Base-by-base conservation (phyloP, 2,797 vertebrate genomes). In the Sebastes flavidus region DNA sequence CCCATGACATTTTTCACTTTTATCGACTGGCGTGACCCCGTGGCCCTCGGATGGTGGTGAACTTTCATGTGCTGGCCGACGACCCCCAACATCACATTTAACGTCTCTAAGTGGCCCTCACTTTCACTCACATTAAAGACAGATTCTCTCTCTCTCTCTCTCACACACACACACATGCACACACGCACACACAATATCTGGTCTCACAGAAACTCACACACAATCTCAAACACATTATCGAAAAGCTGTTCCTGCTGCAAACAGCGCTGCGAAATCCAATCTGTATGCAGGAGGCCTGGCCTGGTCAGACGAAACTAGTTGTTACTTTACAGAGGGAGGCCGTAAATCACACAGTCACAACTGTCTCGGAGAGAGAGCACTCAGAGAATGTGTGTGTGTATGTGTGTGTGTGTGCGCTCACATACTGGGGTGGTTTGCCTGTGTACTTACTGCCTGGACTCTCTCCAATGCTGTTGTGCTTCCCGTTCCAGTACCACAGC, bases 401-500 rank as follows among this genome's bases (percentile, higher is more conserved):
- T 59, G 34, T 56, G 29, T 30, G 30, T 30, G 30, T 30, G 70
- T 42, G 65, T 75, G 76, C 42, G 59, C 63, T 79, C 59, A 25
- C 56, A 60, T 34, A 63, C 42, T 13, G 5, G 74, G 22, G 25
- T 22, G 38, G 36, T 76, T 29, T 59, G 73, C 24, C 34, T 70
- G 81, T 86, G 78, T 72, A 87, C 97, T 97, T 91, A 99, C 98
- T 96, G 88, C 95, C 95, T 14, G 96, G 94, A 79, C 95, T 96
- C 88, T 99, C 98, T 75, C 98, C 98, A 13, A 99, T 96, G 78
- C 95, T 97, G 92, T 90, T 96, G 91, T 95, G 96, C 95, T 98
- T 99, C 74, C 98, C 98, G 32, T 98, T 99, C 98, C 98, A 99
- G 94, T 98, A 99, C 98, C 98, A 99, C 77, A 99, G 97, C 87